Conservation (phyloP, 1,140 invertebrate genomes). For the Drosophila obscura region DNA sequence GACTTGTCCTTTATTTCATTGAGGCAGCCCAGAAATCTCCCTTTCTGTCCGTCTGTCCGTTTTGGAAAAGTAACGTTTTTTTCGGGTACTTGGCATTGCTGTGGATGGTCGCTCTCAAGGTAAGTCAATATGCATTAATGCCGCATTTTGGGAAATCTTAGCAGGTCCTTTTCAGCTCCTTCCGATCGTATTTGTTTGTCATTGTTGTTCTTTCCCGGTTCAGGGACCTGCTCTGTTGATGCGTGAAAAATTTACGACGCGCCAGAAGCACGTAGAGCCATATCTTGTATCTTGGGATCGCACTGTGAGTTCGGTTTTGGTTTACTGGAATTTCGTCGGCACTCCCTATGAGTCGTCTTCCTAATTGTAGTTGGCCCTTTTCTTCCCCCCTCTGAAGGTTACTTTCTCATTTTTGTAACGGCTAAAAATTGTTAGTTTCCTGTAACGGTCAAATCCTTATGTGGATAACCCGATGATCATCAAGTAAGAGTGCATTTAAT, state of each 20-base stretch:
- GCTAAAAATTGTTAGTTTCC: slow-evolving; percentile 24
- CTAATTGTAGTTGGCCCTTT: slow-evolving; percentile 66
- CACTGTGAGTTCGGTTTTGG: slow-evolving; percentile 38
- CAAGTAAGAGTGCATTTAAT: slow-evolving; percentile 29
- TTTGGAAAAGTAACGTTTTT: slow-evolving; percentile 66
- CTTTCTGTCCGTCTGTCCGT: slow-evolving; percentile 33
- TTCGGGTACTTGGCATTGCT: slow-evolving; percentile 43
- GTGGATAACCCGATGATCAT: slow-evolving; percentile 15
- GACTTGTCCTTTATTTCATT: slow-evolving; percentile 75
- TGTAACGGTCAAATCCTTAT: slow-evolving; percentile 47
- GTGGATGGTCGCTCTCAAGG: slow-evolving; percentile 50
- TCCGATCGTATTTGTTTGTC: slow-evolving; percentile 67
- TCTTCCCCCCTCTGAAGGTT: slow-evolving; percentile 29
- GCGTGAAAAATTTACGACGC: slow-evolving; percentile 69
- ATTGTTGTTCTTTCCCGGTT: slow-evolving; percentile 68
- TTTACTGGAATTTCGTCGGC: slow-evolving; percentile 74
- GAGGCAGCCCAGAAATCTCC: slow-evolving; percentile 45
- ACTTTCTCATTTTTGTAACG: slow-evolving; percentile 52
- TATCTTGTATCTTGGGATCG: slow-evolving; percentile 26
- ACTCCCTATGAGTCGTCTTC: slow-evolving; percentile 55
- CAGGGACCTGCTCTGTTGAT: slow-evolving; percentile 56
- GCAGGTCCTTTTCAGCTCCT: slow-evolving; percentile 66
- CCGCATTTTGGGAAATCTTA: slow-evolving; percentile 66
- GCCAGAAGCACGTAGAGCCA: slow-evolving; percentile 48
- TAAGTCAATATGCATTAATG: slow-evolving; percentile 80